phyloP scores from a whole-genome alignment of 2,888 invertebrate species.

The Julus scanicus region DNA sequence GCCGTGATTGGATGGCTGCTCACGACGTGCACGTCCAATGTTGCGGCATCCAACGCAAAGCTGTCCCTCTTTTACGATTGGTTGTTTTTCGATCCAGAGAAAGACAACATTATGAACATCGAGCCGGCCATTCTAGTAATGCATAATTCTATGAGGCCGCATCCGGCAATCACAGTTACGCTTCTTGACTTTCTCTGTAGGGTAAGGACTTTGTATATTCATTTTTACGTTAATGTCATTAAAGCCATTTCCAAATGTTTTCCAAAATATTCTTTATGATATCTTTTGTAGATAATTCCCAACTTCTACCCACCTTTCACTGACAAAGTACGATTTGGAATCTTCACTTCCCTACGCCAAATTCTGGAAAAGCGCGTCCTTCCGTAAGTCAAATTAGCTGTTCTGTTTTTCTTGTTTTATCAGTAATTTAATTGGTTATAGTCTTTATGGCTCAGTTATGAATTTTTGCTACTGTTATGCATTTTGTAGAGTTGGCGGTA shows the following conservation, averaged over 20 bases:
- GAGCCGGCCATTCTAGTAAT: slow-evolving; percentile 94
- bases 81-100: slow-evolving; percentile 89
- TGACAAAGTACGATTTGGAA: slow-evolving; percentile 82
- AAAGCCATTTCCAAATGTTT: background rate
- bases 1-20: slow-evolving; percentile 94
- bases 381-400: slow-evolving; percentile 68
- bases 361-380: slow-evolving; percentile 92
- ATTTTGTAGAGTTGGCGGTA: too few relatives aligned
- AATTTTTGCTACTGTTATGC: too few relatives aligned
- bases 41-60: slow-evolving; percentile 90
- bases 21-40: slow-evolving; percentile 88
- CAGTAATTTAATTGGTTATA: slow-evolving; percentile 32
- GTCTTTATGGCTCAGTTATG: background rate
- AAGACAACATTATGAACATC: slow-evolving; percentile 95
- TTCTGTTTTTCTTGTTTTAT: slow-evolving; percentile 52
- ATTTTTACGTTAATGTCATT: background rate
- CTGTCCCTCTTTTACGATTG: slow-evolving; percentile 93
- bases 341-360: slow-evolving; percentile 83
- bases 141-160: slow-evolving; percentile 92
- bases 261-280: background rate
- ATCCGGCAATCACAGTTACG: slow-evolving; percentile 90
- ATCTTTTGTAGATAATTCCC: slow-evolving; percentile 77
- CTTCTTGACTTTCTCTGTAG: slow-evolving; percentile 89
- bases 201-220: slow-evolving; percentile 66
- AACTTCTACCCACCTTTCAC: slow-evolving; percentile 84